Conservation (phyloP, 2,113 vertebrate species). For the Meriones unguiculatus region DNA sequence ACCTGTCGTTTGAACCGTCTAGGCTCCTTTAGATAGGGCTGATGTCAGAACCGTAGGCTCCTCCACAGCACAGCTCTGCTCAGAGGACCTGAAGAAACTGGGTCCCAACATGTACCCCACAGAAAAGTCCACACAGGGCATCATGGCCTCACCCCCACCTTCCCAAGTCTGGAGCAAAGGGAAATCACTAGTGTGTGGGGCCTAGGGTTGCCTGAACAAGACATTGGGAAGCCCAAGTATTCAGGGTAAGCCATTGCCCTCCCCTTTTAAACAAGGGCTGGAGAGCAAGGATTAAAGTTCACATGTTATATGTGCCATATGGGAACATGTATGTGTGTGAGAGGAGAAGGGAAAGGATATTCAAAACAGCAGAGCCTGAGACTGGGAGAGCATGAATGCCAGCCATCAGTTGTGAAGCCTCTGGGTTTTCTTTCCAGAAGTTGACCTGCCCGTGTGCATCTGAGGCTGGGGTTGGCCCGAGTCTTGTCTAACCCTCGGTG, state of each 20-base stretch:
- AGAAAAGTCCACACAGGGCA: background rate
- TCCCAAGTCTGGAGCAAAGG: background rate
- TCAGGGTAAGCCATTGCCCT: background rate
- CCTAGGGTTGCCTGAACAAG: background rate
- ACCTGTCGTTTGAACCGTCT: background rate
- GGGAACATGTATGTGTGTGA: background rate
- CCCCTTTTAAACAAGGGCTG: background rate
- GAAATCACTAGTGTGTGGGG: background rate
- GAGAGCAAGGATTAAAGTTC: background rate
- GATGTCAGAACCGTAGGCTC: background rate
- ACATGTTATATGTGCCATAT: background rate
- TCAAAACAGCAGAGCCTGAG: fast-evolving
- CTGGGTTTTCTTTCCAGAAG: conserved; percentile 39
- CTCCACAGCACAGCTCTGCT: background rate
- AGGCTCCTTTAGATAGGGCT: background rate
- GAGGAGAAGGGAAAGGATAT: background rate
- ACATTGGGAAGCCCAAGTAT: background rate
- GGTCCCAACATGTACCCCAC: background rate
- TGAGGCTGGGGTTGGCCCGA: background rate
- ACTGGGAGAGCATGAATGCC: background rate
- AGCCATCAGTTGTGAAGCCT: conserved; percentile 37
- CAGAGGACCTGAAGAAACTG: background rate
- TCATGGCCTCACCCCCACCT: background rate
- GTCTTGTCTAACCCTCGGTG: background rate
- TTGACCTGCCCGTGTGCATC: conserved; percentile 14